These are phyloP conservation scores for Phrynosoma blainvillii DNA, from an alignment of 2,113 vertebrate species.

Conservation along the genomic window DNA sequence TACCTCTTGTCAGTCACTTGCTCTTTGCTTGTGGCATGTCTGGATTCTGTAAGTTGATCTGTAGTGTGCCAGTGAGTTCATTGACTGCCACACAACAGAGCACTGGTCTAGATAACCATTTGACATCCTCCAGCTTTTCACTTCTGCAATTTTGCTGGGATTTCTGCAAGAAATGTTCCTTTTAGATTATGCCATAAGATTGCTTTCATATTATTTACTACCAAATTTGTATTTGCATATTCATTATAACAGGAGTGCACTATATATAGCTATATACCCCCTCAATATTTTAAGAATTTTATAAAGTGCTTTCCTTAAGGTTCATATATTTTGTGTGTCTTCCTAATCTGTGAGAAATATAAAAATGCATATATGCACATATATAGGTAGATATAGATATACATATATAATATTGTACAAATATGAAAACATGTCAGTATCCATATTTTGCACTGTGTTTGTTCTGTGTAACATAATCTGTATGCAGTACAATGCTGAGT, in stretches of 20 bases:
- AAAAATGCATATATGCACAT: not conserved
- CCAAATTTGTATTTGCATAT: slow-evolving; percentile 6
- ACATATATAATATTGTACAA: slow-evolving; percentile 63
- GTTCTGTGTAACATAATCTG: slow-evolving; percentile 71
- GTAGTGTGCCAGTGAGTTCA: not conserved
- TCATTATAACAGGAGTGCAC: slow-evolving; percentile 26
- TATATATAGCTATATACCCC: slow-evolving; percentile 2
- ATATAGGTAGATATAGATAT: not conserved
- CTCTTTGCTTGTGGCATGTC: not conserved
- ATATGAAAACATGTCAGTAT: slow-evolving; percentile 57
- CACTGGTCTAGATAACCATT: not conserved
- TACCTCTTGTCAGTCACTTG: slow-evolving; percentile 6
- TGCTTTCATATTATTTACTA: slow-evolving; percentile 5
- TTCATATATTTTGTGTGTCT: slow-evolving; percentile 60
- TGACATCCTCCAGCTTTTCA: not conserved
- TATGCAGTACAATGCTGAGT: slow-evolving; percentile 57
- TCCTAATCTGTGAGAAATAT: slow-evolving; percentile 55
- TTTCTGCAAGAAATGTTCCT: slow-evolving; percentile 22
- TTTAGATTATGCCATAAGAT: not conserved
- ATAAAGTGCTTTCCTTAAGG: slow-evolving; percentile 67
- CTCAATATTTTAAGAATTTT: slow-evolving; percentile 53
- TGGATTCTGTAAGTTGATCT: not conserved
- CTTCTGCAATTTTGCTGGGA: not conserved
- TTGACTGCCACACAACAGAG: not conserved
- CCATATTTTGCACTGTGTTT: slow-evolving; percentile 63